These are phyloP conservation scores for Copidosoma aretas DNA, from an alignment of 2,888 invertebrate genomes.

Conservation along the genomic window DNA sequence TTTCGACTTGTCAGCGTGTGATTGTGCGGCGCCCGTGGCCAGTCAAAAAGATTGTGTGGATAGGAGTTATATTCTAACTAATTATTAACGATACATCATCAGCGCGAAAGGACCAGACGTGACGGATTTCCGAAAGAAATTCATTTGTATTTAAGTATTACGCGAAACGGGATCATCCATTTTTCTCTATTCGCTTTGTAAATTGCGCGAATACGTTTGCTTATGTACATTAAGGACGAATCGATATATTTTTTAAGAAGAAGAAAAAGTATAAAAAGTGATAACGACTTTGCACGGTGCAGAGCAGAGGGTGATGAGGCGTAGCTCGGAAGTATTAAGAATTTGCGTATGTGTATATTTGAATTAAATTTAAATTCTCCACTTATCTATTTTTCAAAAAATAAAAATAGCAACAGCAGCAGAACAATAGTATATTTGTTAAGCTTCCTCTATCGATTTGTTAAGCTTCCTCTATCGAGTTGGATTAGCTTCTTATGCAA, in stretches of 20 bases:
- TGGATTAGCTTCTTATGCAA: constrained; percentile 11
- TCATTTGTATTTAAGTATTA: constrained; percentile 24
- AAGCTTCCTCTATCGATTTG: neutral
- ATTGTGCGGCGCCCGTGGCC: too few species aligned
- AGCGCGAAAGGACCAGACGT: constrained; percentile 26
- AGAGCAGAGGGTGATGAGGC: constrained; percentile 2
- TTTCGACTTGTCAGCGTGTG: constrained; percentile 9
- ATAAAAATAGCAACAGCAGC: neutral
- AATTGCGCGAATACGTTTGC: constrained; percentile 18
- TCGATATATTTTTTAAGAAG: constrained; percentile 28
- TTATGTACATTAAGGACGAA: constrained; percentile 7
- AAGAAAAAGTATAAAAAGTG: too few species aligned
- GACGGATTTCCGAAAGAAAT: constrained; percentile 16
- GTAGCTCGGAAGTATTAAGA: constrained; percentile 20
- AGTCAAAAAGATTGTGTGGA: too few species aligned
- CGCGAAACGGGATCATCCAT: neutral
- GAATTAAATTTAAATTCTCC: constrained; percentile 14
- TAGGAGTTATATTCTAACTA: neutral
- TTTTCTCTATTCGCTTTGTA: constrained; percentile 18
- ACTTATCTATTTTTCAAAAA: constrained; percentile 18
- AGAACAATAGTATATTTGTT: neutral
- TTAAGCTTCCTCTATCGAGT: constrained; percentile 15
- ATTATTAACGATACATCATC: constrained; percentile 13
- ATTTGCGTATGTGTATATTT: neutral
- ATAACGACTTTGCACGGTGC: neutral